Base-by-base conservation (phyloP, 1,140 invertebrate species). In the Drosophila tani region DNA sequence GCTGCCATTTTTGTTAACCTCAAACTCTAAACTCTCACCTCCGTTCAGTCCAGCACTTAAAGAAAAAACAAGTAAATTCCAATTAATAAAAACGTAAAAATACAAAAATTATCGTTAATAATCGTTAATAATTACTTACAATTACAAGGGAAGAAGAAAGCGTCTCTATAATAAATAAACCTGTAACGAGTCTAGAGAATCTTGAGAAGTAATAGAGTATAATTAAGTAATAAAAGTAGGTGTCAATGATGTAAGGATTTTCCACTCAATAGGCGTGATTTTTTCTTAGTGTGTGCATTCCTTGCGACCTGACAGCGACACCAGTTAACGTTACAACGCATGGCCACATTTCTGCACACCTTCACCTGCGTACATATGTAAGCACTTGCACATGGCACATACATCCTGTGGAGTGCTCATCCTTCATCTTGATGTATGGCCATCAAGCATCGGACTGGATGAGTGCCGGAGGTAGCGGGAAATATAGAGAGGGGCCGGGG, bases 361-460 rank as follows among this genome's bases (percentile, higher is more conserved):
- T 50, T 40, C 32, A 71, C 57, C 38, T 17, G 49, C 45, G 69
- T 51, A 73, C 51, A 65, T 64, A 62, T 60, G 69, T 66, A 76
- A 46, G 41, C 40, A 81, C 55, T 50, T 49, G 59, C 66, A 80
- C 64, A 50, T 63, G 58, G 62, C 63, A 74, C 56, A 69, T 64
- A 57, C 49, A 76, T 80, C 43, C 79, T 45, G 35, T 45, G 49
- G 65, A 62, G 65, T 57, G 60, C 81, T 75, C 84, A 88, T 88
- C 77, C 80, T 75, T 88, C 84, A 88, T 84, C 69, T 74, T 88
- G 84, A 88, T 84, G 77, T 84, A 88, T 81, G 77, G 81, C 78
- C 81, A 65, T 84, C 84, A 86, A 55, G 62, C 65, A 51, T 43
- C 47, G 62, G 45, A 35, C 38, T 43, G 47, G 58, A 47, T 64